Base-by-base conservation (phyloP, 2,888 invertebrate species). In the Parnassius orleans region DNA sequence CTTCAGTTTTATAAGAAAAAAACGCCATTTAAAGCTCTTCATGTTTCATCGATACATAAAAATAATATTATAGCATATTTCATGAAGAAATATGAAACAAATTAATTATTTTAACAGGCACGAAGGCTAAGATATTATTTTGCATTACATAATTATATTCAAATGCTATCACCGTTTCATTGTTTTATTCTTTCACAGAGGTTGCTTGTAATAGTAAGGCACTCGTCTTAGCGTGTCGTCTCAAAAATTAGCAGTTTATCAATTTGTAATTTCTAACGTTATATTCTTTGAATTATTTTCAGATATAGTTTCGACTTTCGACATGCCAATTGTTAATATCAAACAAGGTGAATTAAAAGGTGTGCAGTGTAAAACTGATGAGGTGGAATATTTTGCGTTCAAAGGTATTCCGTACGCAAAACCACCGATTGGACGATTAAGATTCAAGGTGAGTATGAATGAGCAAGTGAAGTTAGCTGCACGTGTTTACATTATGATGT, bases 331-430 rank as follows among this genome's bases (percentile, higher is more conserved):
- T 10, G 85, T 86, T 14, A 73, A 75, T 65, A 78, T 80, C 1
- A 72, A 80, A 61, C 86, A 88, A 68, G 92, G 92, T 9, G 70
- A 71, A 51, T 68, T 92, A 61, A 78, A 80, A 72, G 92, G 92
- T 53, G 69, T 73, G 5, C 57, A 77, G 19, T 84, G 78, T 70
- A 78, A 79, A 57, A 66, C 72, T 57, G 75, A 70, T 10, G 73
- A 78, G 50, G 78, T 75, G 66, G 81, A 77, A 64, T 92, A 86
- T 71, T 73, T 81, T 47, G 84, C 90, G 52, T 92, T 92, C 75
- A 91, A 91, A 79, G 93, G 94, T 57, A 92, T 94, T 68, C 94
- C 94, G 19, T 94, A 93, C 70, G 94, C 94, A 9, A 84, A 88
- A 68, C 93, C 94, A 57, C 94, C 94, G 11, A 65, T 93, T 44